These are phyloP conservation scores for Neosalanx taihuensis DNA, from an alignment of 2,797 vertebrate genomes.

Conservation along the genomic window DNA sequence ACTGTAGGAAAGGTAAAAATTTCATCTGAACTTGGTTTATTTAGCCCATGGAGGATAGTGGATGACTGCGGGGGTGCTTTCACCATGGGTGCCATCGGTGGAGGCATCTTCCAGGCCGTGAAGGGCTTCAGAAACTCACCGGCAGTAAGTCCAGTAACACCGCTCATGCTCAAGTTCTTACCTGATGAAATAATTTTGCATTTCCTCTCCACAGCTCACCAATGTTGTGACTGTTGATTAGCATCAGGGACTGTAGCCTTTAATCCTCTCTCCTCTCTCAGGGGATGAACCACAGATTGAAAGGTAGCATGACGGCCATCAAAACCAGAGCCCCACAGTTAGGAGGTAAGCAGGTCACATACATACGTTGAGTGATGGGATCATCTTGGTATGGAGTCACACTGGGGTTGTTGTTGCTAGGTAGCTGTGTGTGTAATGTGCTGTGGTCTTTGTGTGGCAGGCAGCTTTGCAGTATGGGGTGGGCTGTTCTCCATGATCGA, in stretches of 20 bases:
- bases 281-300: conserved; percentile 91
- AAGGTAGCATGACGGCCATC: conserved; percentile 89
- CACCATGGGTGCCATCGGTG: conserved; percentile 96
- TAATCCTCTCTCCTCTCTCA: conserved; percentile 47
- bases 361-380: background rate
- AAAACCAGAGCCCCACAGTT: conserved; percentile 90
- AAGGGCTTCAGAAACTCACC: conserved; percentile 97
- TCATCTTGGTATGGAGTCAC: background rate
- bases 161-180: background rate
- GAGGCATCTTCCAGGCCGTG: conserved; percentile 94
- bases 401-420: background rate
- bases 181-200: background rate
- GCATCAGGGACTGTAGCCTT: conserved; percentile 1
- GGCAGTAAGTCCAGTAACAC: conserved; percentile 75
- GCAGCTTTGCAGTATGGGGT: conserved; percentile 97
- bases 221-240: background rate
- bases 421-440: conserved; percentile 35
- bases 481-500: conserved; percentile 98
- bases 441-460: conserved; percentile 65
- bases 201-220: background rate
- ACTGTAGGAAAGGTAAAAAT: background rate
- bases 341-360: conserved; percentile 79
- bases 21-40: conserved; percentile 21
- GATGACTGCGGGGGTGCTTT: conserved; percentile 97
- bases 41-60: conserved; percentile 95